Evolutionary conservation across 2,797 vertebrate genomes (phyloP).

Genomic region (Tokudaia tokunoshimensis): DNA sequence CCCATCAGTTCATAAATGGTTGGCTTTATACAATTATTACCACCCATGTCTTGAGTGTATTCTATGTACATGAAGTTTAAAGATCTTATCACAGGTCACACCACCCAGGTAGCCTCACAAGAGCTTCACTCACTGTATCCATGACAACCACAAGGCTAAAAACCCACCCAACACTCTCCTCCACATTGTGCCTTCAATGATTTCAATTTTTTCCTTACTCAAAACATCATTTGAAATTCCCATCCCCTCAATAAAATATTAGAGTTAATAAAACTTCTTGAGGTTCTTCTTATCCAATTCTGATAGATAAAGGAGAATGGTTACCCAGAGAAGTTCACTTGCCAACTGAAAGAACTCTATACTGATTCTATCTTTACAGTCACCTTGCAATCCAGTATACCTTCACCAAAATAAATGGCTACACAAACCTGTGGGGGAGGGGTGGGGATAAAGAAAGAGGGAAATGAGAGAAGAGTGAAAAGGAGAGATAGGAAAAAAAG

Average conservation of each 20-base stretch:
- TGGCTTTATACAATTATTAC: slow-evolving; percentile 72
- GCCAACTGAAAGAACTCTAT: background rate
- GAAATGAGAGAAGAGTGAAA: background rate
- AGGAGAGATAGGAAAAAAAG: too few relatives aligned
- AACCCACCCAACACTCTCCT: background rate
- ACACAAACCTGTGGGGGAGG: background rate
- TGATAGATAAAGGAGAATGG: slow-evolving; percentile 12
- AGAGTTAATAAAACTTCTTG: slow-evolving; percentile 32
- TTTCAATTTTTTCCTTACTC: background rate
- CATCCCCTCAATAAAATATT: slow-evolving; percentile 11
- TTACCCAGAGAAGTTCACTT: background rate
- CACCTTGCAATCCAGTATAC: background rate
- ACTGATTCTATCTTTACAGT: background rate
- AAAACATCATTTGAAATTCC: slow-evolving; percentile 23
- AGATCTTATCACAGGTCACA: slow-evolving; percentile 5
- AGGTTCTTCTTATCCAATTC: slow-evolving; percentile 39
- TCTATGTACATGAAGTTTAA: slow-evolving; percentile 35
- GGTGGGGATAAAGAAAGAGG: accelerated
- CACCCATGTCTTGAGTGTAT: slow-evolving; percentile 41
- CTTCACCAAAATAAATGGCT: slow-evolving; percentile 30
- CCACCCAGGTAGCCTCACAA: slow-evolving; percentile 67
- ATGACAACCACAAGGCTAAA: slow-evolving; percentile 8
- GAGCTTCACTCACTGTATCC: background rate
- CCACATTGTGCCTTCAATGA: background rate
- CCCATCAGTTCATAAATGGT: slow-evolving; percentile 75